A percentile compares a stretch with the other conserved stretches of the same genome.
Evolutionary conservation across 2,888 invertebrate genomes (phyloP).

Genomic region (Sturmia bella): DNA sequence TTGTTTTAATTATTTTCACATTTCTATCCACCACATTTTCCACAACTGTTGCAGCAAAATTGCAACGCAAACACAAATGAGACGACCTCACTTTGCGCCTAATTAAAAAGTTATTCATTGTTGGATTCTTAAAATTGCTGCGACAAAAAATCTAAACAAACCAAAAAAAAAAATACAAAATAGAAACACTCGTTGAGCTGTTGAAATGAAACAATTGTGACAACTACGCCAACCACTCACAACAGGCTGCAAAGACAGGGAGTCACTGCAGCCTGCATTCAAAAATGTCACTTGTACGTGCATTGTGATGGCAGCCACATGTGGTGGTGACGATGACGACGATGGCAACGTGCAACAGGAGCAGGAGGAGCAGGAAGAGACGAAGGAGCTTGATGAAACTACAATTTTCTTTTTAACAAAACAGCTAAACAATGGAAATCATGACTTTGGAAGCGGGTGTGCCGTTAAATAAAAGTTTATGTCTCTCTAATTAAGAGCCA

Average conservation of each 20-base stretch:
- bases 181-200: conserved; percentile 8
- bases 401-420: background rate
- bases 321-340: conserved; percentile 26
- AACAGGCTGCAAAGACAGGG: background rate
- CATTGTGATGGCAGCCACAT: conserved; percentile 33
- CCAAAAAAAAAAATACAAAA: background rate
- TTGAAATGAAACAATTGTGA: conserved; percentile 33
- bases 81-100: conserved; percentile 45
- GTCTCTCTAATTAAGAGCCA: conserved; percentile 45
- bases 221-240: conserved; percentile 9
- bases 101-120: conserved; percentile 57
- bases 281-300: conserved; percentile 21
- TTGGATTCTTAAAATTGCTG: conserved; percentile 24
- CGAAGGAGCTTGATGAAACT: conserved; percentile 1
- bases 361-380: background rate
- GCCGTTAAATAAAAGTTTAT: conserved; percentile 41
- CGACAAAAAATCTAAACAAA: conserved; percentile 27
- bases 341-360: background rate
- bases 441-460: conserved; percentile 34
- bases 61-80: conserved; percentile 71
- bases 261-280: conserved; percentile 41
- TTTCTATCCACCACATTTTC: background rate
- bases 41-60: conserved; percentile 71
- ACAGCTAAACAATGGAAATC: conserved; percentile 21
- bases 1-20: conserved; percentile 3